These are phyloP conservation scores for Muscidifurax raptorellus DNA, from an alignment of 1,140 invertebrate genomes.

Conservation along the genomic window DNA sequence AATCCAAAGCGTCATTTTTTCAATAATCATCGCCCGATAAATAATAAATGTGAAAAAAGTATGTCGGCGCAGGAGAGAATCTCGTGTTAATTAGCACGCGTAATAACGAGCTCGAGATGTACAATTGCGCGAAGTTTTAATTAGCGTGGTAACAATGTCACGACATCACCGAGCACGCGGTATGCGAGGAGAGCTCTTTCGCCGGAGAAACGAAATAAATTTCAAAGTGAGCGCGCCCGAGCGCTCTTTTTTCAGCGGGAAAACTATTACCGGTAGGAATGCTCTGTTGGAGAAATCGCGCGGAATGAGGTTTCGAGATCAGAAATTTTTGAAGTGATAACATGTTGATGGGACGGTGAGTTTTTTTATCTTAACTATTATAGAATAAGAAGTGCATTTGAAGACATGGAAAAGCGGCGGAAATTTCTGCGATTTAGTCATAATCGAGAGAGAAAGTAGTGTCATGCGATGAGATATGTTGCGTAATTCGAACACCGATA, in stretches of 20 bases:
- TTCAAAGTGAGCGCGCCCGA: background rate
- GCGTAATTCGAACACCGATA: too few species aligned
- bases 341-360: too few species aligned
- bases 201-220: background rate
- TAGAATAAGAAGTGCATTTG: too few species aligned
- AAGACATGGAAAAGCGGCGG: too few species aligned
- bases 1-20: too few species aligned
- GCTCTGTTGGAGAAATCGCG: background rate
- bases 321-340: background rate
- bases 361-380: too few species aligned
- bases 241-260: background rate
- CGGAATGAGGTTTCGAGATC: background rate
- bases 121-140: background rate
- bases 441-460: too few species aligned
- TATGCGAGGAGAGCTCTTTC: background rate
- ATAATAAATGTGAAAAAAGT: background rate
- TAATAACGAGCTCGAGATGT: background rate
- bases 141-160: background rate
- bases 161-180: background rate
- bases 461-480: too few species aligned
- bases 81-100: slow-evolving; percentile 12
- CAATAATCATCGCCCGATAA: background rate
- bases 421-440: too few species aligned
- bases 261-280: background rate
- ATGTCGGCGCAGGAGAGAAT: background rate